Base-by-base conservation (phyloP, 2,888 invertebrate genomes). In the Cordilura impudica region DNA sequence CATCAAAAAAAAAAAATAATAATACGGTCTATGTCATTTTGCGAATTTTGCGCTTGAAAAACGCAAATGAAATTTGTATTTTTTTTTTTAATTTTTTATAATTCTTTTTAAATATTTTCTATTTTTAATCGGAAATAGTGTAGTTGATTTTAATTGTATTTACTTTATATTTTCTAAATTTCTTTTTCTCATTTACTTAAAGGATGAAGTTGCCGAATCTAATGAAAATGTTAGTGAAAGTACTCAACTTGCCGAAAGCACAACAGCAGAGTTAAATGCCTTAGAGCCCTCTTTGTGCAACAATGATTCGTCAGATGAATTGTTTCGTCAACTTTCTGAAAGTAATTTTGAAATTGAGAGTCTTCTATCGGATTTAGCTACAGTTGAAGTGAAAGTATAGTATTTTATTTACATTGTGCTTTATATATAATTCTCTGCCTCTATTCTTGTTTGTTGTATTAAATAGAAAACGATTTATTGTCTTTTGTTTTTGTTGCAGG, bases 281-380 rank as follows among this genome's bases (percentile, higher is more conserved):
- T 82, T 90, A 80, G 90, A 90, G 81, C 89, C 90, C 2, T 79
- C 79, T 18, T 84, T 90, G 26, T 90, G 90, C 65, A 76, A 79
- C 76, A 92, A 91, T 63, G 95, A 95, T 86, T 88, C 89, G 26
- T 93, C 94, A 60, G 95, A 95, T 82, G 95, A 96, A 84, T 93
- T 96, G 78, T 93, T 96, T 85, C 95, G 95, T 84, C 95, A 95
- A 88, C 91, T 96, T 49, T 94, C 94, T 35, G 96, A 96, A 85
- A 94, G 95, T 66, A 93, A 95, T 76, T 96, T 97, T 86, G 96
- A 97, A 89, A 93, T 97, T 84, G 97, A 97, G 86, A 95, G 94
- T 83, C 93, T 95, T 86, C 92, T 95, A 84, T 94, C 94, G 77
- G 95, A 95, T 88, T 91, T 95, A 85, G 94, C 94, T 56, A 92